Evolutionary conservation across 2,797 vertebrate genomes (phyloP).

Genomic region (Danio tinwini): DNA sequence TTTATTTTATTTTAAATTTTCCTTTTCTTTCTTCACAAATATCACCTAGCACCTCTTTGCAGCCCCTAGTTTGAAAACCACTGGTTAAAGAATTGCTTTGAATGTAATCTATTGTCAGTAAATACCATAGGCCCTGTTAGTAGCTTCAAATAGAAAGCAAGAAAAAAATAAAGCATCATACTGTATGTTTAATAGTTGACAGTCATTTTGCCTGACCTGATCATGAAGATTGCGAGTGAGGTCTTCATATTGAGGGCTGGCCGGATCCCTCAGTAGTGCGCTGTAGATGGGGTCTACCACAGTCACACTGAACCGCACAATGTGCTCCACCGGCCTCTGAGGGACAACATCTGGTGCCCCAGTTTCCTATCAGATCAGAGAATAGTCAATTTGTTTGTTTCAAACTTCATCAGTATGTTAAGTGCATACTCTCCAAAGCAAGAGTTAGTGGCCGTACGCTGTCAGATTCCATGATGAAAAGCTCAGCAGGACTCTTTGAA

Average conservation of each 20-base stretch:
- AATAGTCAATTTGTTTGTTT: conserved; percentile 11
- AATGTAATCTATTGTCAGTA: no score
- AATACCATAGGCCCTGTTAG: not conserved
- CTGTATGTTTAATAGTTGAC: not conserved
- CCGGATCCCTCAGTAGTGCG: conserved; percentile 76
- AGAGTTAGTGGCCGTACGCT: conserved; percentile 53
- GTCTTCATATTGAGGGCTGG: conserved; percentile 73
- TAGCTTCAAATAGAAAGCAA: not conserved
- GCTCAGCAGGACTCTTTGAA: conserved; percentile 68
- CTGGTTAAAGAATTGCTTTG: no score
- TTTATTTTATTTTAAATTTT: no score
- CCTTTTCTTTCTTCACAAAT: no score
- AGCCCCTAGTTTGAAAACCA: no score
- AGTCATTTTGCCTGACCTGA: conserved; percentile 75
- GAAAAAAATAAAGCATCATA: not conserved
- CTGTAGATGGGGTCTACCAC: conserved; percentile 81
- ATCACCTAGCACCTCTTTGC: no score
- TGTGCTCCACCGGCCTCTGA: conserved; percentile 79
- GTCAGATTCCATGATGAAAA: conserved; percentile 61
- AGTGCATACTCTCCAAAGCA: conserved; percentile 27
- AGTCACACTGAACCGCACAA: conserved; percentile 88
- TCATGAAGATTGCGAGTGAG: conserved; percentile 78
- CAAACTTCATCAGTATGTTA: conserved; percentile 35
- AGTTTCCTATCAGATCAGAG: conserved; percentile 67
- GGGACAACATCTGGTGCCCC: conserved; percentile 74